Base-by-base conservation (phyloP, 2,797 vertebrate species). In the Helarctos malayanus region DNA sequence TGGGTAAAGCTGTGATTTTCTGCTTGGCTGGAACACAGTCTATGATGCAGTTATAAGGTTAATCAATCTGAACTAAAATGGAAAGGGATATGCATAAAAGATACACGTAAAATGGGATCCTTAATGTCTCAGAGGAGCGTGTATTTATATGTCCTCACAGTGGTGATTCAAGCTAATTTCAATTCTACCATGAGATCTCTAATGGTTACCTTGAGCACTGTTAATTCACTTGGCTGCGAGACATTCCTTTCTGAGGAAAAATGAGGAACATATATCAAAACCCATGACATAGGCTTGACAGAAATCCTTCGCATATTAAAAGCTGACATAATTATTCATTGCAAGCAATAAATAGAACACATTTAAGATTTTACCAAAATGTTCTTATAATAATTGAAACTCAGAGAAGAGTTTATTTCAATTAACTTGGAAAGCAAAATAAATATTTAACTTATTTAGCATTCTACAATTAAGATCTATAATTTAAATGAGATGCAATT, bases 1-100 rank as follows among this genome's bases (percentile, higher is more conserved):
- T 98, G 97, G 94, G 97, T 98, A 98, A 98, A 98, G 98, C 98
- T 98, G 98, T 98, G 98, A 98, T 99, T 98, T 98, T 99, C 98
- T 98, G 98, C 98, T 98, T 98, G 98, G 98, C 97, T 98, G 98
- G 98, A 98, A 98, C 98, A 98, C 87, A 98, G 95, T 98, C 97
- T 98, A 95, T 98, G 97, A 98, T 98, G 98, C 97, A 96, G 68
- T 98, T 98, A 96, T 96, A 98, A 98, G 97, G 98, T 98, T 98
- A 98, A 98, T 98, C 98, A 98, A 98, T 98, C 97, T 98, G 97
- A 98, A 98, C 81, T 97, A 97, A 98, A 98, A 98, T 93, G 89
- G 79, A 98, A 98, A 98, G 90, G 56, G 95, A 98, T 98, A 97
- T 73, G 85, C 90, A 97, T 94, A 92, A 97, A 98, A 98, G 96